Base-by-base conservation (phyloP, 2,888 invertebrate genomes). In the Anaspis maculata region DNA sequence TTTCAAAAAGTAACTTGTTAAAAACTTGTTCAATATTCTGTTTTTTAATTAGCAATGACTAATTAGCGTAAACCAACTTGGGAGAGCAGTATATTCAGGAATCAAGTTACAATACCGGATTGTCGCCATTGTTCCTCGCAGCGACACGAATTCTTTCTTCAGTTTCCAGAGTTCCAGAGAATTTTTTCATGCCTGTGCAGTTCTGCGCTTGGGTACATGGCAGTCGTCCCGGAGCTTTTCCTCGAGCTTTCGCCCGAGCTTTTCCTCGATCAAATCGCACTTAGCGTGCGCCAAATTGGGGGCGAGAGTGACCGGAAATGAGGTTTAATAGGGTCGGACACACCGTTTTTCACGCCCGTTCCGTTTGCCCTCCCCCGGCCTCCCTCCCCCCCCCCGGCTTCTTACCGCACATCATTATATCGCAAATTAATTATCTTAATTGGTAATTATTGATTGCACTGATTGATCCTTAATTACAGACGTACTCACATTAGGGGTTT, bases 401-500 rank as follows among this genome's bases (percentile, higher is more conserved):
- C 41, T 41, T 41, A 41, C 41, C 41, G n/a, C n/a, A 30, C 41
- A 30, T 37, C 30, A 37, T 41, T 37, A 41, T 41, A 36, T 37
- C 29, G 27, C 37, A 34, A 51, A 54, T 54, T 54, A 52, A 54
- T 53, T 50, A 48, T 36, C 48, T 38, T 51, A 52, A 55, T 51
- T 50, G 50, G 39, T 42, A 44, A 45, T n/a, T n/a, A n/a, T 42
- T 49, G 49, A 52, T 51, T 47, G 45, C 41, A 37, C 36, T 45
- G 46, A 48, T 49, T 42, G 48, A 45, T 45, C 41, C 43, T 47
- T 49, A 53, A 53, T 51, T 50, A 50, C 32, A 21, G 13, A n/a
- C n/a, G n/a, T n/a, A n/a, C n/a, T n/a, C n/a, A n/a, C n/a, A n/a
- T n/a, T n/a, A n/a, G n/a, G n/a, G n/a, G n/a, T n/a, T n/a, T n/a